These are phyloP conservation scores for Empidonax alnorum DNA, from an alignment of 2,113 vertebrate species.

Conservation along the genomic window DNA sequence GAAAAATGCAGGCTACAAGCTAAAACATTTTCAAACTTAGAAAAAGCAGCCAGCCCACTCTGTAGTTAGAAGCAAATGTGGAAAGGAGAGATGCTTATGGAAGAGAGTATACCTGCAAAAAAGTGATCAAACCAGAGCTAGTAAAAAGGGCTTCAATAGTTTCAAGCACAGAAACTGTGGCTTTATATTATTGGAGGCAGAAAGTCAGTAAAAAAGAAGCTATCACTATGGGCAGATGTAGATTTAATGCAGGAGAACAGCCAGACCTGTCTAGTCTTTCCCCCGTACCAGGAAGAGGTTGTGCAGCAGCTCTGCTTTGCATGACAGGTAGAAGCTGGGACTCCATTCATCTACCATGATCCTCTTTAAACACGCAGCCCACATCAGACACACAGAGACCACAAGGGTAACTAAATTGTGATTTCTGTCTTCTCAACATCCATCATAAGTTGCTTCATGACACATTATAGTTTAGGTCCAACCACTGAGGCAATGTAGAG, in stretches of 20 bases:
- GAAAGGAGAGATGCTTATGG: background rate
- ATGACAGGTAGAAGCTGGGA: rapidly evolving
- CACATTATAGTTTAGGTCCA: background rate
- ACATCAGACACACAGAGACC: background rate
- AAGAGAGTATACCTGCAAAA: background rate
- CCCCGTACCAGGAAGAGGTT: rapidly evolving
- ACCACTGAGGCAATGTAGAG: rapidly evolving
- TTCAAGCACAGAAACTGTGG: background rate
- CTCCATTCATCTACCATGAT: background rate
- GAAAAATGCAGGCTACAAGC: background rate
- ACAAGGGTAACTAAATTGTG: background rate
- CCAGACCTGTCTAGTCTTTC: rapidly evolving
- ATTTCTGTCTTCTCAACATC: background rate
- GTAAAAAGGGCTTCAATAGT: background rate
- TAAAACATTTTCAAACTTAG: background rate
- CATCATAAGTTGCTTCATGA: background rate
- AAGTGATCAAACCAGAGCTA: background rate
- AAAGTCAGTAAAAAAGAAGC: background rate
- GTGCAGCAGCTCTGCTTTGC: background rate
- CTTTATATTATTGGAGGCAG: background rate
- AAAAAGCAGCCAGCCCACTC: background rate
- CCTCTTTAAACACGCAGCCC: background rate
- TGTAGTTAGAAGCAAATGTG: background rate
- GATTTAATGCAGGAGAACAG: background rate
- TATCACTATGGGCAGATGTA: background rate